A percentile compares a stretch with the other conserved stretches of the same genome.
Conservation (phyloP, 2,797 vertebrate species). For the Xenentodon cancila region DNA sequence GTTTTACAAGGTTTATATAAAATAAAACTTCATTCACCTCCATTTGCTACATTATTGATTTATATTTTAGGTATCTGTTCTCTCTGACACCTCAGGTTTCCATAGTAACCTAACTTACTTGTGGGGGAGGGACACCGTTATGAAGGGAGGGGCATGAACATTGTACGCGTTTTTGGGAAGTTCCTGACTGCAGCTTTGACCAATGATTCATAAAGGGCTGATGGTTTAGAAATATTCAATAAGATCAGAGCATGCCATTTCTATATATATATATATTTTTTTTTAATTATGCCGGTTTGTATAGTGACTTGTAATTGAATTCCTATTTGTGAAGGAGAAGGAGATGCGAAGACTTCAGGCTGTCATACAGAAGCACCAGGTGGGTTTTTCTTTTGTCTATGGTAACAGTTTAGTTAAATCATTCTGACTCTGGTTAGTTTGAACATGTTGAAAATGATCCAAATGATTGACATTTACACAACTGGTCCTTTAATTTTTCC, state of each 20-base stretch:
- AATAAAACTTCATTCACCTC: too few relatives aligned
- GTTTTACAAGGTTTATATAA: too few relatives aligned
- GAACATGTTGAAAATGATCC: constrained; percentile 20
- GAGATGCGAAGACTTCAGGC: constrained; percentile 93
- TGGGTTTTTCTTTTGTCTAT: constrained; percentile 57
- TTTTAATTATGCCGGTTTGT: constrained; percentile 8
- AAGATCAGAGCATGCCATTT: constrained; percentile 15
- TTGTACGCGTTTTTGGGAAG: too few relatives aligned
- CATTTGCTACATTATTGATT: too few relatives aligned
- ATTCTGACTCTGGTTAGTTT: constrained; percentile 34
- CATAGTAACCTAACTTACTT: too few relatives aligned
- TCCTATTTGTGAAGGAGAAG: constrained; percentile 86
- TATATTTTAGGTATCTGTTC: too few relatives aligned
- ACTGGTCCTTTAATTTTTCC: constrained; percentile 14
- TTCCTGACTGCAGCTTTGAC: neutral
- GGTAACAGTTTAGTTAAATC: constrained; percentile 4
- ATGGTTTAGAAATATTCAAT: constrained; percentile 18
- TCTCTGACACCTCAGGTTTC: too few relatives aligned
- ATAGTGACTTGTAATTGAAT: constrained; percentile 40
- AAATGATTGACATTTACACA: constrained; percentile 13
- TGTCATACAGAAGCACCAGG: constrained; percentile 94
- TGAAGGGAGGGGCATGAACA: too few relatives aligned
- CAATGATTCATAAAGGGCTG: constrained; percentile 1
- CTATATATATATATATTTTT: constrained; percentile 1
- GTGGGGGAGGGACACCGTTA: too few relatives aligned